Evolutionary conservation across 2,888 invertebrate genomes (phyloP), one percentile per base, ranked within the genome.

Genomic region (Temnothorax rugatulus): DNA sequence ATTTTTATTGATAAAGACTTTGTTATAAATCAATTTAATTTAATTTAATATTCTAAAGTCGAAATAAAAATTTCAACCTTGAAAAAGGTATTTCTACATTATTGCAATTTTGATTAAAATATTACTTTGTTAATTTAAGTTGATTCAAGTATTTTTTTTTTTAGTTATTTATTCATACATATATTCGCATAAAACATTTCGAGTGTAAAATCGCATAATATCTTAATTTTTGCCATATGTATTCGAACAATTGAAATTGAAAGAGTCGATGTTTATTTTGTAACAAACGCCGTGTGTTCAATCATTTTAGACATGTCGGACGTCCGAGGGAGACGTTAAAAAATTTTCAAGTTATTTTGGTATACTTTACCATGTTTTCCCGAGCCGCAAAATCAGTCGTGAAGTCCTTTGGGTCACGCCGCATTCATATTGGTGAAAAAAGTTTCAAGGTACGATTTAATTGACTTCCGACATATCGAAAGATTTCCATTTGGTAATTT

Each of bases 381-480:
- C 93, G 92, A 81, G 89, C 92, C 82, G 87, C 93, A 47, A 94
- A 94, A 92, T 93, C 91, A 38, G 82, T 92, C 18, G 93, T 91
- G 68, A 92, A 91, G 81, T 87, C 84, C 64, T 44, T 93, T 41
- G 88, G 91, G 11, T 92, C 91, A 54, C 84, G 89, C 61, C 90
- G 84, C 29, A 90, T 84, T 21, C 89, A 91, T 69, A 86, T 84
- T 54, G 84, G 84, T 41, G 90, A 88, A 52, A 88, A 88, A 18
- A 91, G 87, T 81, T 74, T 92, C 18, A 91, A 91, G 90, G 93
- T 93, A 18, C 11, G 21, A 76, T 71, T 81, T 54, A n/a, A 29
- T n/a, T 64, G 18, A 21, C 4, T 68, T 59, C 4, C 3, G 15
- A 38, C 13, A 11, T 21, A 41, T 4, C 3, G 13, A 59, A 59